Conservation (phyloP, 1,140 invertebrate species). For the Halyomorpha halys region DNA sequence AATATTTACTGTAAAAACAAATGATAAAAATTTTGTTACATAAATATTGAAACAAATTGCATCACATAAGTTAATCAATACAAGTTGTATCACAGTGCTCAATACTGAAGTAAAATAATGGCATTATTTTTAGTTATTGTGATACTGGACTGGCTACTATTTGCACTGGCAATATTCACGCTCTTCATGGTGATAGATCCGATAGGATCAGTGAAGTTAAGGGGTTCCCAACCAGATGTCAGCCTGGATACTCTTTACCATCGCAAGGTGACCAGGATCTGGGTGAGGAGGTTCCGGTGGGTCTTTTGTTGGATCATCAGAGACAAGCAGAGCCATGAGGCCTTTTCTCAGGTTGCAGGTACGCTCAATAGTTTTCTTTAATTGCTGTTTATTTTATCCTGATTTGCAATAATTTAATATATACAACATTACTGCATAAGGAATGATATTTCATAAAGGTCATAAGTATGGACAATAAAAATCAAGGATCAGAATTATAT, state of each 20-base stretch:
- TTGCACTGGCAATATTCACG: conserved; percentile 60
- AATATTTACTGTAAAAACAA: too few species aligned
- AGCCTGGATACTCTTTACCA: conserved; percentile 36
- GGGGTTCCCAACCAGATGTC: conserved; percentile 31
- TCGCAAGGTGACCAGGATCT: conserved; percentile 46
- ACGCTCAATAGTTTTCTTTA: conserved; percentile 23
- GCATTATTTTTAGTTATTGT: conserved; percentile 49
- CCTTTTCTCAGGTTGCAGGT: conserved; percentile 75
- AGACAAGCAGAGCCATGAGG: conserved; percentile 68
- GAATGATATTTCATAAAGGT: too few species aligned
- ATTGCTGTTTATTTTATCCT: background rate
- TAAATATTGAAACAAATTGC: too few species aligned
- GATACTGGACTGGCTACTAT: conserved; percentile 68
- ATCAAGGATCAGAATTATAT: too few species aligned
- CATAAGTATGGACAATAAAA: too few species aligned
- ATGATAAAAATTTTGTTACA: too few species aligned
- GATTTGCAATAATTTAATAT: too few species aligned
- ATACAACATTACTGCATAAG: too few species aligned
- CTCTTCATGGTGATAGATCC: conserved; percentile 72
- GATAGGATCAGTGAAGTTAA: conserved; percentile 55
- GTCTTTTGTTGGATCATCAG: conserved; percentile 69
- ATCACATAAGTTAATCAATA: too few species aligned
- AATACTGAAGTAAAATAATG: too few species aligned
- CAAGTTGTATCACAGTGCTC: too few species aligned
- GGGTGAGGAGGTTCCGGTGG: conserved; percentile 59